Conservation (phyloP, 2,113 vertebrate genomes). For the Corythornis vintsioides region DNA sequence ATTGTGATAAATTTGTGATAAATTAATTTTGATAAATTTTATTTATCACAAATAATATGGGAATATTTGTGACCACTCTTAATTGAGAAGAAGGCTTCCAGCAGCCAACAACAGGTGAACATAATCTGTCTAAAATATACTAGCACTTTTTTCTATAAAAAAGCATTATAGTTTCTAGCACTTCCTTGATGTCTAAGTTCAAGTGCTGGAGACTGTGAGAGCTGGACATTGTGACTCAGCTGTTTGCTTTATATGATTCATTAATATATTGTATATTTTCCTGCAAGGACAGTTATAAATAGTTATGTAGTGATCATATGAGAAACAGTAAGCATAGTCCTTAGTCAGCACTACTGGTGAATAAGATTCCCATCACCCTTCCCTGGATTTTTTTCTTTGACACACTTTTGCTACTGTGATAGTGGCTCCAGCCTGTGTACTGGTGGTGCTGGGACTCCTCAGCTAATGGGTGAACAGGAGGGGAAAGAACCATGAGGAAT, state of each 20-base stretch:
- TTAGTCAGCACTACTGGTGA: slow-evolving; percentile 19
- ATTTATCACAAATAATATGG: background rate
- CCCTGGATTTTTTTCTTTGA: background rate
- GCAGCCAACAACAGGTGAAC: slow-evolving; percentile 32
- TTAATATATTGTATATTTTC: slow-evolving; percentile 12
- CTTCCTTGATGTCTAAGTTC: slow-evolving; percentile 5
- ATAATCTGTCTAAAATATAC: background rate
- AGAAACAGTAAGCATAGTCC: background rate
- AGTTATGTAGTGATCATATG: slow-evolving; percentile 23
- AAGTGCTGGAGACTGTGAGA: slow-evolving; percentile 7
- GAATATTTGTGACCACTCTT: slow-evolving; percentile 55
- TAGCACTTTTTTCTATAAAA: background rate
- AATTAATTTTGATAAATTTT: no score
- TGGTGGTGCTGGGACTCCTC: background rate
- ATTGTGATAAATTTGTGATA: no score
- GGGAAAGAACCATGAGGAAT: background rate
- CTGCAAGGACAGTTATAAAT: slow-evolving; percentile 51
- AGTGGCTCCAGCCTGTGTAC: no score
- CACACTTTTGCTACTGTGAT: background rate
- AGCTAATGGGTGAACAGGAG: background rate
- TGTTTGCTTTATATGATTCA: slow-evolving; percentile 2
- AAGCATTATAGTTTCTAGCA: slow-evolving; percentile 2
- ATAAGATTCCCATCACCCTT: background rate
- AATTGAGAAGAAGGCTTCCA: slow-evolving; percentile 34
- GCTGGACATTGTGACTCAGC: slow-evolving; percentile 22